Base-by-base conservation (phyloP, 2,797 vertebrate species). In the Danio aesculapii region DNA sequence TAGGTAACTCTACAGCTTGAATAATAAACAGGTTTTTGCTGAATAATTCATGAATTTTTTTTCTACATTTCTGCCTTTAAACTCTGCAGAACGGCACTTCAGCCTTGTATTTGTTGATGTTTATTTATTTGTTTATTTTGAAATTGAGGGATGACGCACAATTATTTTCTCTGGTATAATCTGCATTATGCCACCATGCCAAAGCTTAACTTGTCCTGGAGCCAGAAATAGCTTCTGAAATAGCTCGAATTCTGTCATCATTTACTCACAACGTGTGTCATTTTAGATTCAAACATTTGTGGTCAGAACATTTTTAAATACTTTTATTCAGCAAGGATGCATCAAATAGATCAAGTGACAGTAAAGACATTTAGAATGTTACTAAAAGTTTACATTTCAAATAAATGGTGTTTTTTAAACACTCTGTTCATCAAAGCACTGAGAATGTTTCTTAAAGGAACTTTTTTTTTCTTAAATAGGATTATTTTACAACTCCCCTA, bases 21-120 rank as follows among this genome's bases (percentile, higher is more conserved):
- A 70, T 55, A 53, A 69, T 69, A 41, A 39, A 39, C 49, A 30
- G 19, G 0, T 13, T 16, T 69, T 39, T 39, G 47, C 21, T 69
- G 47, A 69, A 69, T 69, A 39, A 69, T 69, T 52, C 47, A 69
- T 68, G 21, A 21, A 49, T 6, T 5, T 69, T 52, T 39, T 52
- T 43, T 64, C 17, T 14, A 44, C 16, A 17, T 16, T 50, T 68
- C 66, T 50, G 47, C 19, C 30, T 14, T 39, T 12, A 41, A 69
- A 41, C 49, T 53, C 47, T 69, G 4, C 67, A 53, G 21, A 70
- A n/a, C 49, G 46, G 17, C 66, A 21, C 43, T 47, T 30, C 61
- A 63, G 39, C 30, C 59, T 30, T 30, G 30, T 30, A 39, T 61
- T 39, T 59, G 30, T 30, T 61, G 58, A 10, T 39, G 4, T 39